phyloP scores from a whole-genome alignment of 2,888 invertebrate genomes.

The Lasioglossum leucozonium region DNA sequence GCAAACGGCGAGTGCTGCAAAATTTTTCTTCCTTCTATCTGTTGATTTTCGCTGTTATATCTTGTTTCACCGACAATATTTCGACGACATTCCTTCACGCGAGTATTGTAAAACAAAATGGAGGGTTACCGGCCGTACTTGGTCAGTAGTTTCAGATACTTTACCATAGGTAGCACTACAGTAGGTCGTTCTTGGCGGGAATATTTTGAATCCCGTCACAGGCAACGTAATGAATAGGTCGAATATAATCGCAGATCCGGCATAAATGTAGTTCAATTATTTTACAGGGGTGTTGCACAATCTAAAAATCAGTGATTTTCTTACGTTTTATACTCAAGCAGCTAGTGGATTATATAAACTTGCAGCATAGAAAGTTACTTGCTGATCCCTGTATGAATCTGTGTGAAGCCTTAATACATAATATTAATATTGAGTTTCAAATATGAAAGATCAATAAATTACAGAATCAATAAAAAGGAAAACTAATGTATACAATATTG shows the following conservation, averaged over 20 bases:
- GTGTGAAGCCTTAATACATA: too few relatives aligned
- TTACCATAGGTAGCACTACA: constrained; percentile 20
- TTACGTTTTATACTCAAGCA: too few relatives aligned
- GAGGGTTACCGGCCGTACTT: constrained; percentile 28
- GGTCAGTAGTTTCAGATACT: not conserved
- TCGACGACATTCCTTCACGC: not conserved
- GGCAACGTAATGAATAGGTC: not conserved
- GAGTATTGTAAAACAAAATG: constrained; percentile 50
- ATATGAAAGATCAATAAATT: not conserved
- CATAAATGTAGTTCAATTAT: not conserved
- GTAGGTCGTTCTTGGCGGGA: not conserved
- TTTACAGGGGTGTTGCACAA: not conserved
- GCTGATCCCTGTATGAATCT: too few relatives aligned
- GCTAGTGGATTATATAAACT: too few relatives aligned
- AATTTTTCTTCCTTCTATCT: not conserved
- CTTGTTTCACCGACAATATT: not conserved
- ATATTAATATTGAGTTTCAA: too few relatives aligned
- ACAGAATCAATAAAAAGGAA: not conserved
- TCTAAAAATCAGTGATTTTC: not conserved
- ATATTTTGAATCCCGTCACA: not conserved
- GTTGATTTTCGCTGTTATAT: not conserved
- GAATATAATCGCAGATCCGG: not conserved
- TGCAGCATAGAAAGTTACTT: too few relatives aligned
- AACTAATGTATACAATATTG: not conserved
- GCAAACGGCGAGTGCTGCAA: constrained; percentile 79